Evolutionary conservation across 2,113 vertebrate genomes (phyloP).

Genomic region (Atrichornis clamosus): DNA sequence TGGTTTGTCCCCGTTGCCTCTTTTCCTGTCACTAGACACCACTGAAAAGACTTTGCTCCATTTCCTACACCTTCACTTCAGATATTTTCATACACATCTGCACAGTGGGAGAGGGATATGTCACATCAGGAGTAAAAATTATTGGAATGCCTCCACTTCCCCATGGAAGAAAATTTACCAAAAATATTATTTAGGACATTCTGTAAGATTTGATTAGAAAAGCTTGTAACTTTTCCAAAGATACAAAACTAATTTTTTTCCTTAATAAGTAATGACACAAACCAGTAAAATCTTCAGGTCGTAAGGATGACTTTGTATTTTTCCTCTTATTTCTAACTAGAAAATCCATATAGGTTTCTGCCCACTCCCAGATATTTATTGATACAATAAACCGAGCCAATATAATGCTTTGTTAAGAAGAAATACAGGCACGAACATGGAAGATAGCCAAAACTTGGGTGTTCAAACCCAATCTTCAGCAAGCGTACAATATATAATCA

Average conservation of each 20-base stretch:
- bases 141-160: not conserved
- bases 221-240: not conserved
- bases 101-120: not conserved
- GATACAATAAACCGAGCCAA: not conserved
- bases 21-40: not conserved
- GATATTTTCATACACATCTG: not conserved
- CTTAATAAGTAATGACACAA: not conserved
- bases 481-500: not conserved
- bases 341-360: not conserved
- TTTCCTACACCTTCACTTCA: not conserved
- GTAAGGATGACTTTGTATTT: not conserved
- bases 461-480: not conserved
- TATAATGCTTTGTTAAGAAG: not conserved
- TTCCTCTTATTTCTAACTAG: not conserved
- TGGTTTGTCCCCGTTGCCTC: not conserved
- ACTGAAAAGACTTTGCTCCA: not conserved
- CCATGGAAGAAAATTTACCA: not conserved
- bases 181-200: not conserved
- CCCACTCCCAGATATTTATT: not conserved
- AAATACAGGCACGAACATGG: not conserved
- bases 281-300: not conserved
- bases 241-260: not conserved
- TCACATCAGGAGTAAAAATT: not conserved
- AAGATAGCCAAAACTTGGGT: not conserved
- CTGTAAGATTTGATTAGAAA: not conserved